Percentiles rank a stretch among this genome's conserved stretches.
Evolutionary conservation across 2,888 invertebrate genomes (phyloP).

Genomic region (Macrosiphum euphorbiae): DNA sequence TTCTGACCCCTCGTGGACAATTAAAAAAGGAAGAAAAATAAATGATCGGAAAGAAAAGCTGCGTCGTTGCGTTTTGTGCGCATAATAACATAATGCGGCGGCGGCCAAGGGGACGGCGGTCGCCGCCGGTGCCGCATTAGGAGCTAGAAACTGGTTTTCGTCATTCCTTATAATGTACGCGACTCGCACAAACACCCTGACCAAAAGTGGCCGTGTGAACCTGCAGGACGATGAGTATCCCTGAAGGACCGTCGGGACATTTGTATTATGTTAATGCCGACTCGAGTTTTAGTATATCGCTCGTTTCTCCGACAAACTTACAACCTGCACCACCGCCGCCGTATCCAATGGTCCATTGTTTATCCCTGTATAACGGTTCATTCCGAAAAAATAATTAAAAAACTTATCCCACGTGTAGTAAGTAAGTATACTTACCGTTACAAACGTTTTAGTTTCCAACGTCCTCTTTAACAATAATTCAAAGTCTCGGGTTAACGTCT

Average conservation of each 20-base stretch:
- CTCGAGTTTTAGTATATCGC: slow-evolving; percentile 1
- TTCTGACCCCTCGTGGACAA: slow-evolving; percentile 63
- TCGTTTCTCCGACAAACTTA: slow-evolving; percentile 3
- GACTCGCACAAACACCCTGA: slow-evolving; percentile 42
- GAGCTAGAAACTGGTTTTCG: slow-evolving; percentile 57
- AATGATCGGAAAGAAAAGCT: slow-evolving; percentile 61
- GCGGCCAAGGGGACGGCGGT: neutral
- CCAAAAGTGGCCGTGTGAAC: slow-evolving; percentile 61
- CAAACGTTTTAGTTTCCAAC: neutral
- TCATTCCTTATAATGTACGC: neutral
- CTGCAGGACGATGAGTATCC: slow-evolving; percentile 50
- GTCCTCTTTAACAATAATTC: neutral
- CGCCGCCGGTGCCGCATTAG: neutral
- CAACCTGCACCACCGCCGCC: neutral
- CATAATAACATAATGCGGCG: neutral
- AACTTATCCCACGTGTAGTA: neutral
- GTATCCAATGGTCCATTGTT: slow-evolving; percentile 46
- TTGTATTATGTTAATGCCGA: slow-evolving; percentile 30
- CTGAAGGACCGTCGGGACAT: slow-evolving; percentile 28
- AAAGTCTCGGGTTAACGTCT: neutral
- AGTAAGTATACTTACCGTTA: slow-evolving; percentile 16
- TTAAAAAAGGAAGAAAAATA: slow-evolving; percentile 54
- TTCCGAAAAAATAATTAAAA: slow-evolving; percentile 53
- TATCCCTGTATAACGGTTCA: slow-evolving; percentile 38
- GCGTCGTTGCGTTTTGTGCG: neutral